Conservation (phyloP, 2,888 invertebrate genomes). For the Augiades crinisus region DNA sequence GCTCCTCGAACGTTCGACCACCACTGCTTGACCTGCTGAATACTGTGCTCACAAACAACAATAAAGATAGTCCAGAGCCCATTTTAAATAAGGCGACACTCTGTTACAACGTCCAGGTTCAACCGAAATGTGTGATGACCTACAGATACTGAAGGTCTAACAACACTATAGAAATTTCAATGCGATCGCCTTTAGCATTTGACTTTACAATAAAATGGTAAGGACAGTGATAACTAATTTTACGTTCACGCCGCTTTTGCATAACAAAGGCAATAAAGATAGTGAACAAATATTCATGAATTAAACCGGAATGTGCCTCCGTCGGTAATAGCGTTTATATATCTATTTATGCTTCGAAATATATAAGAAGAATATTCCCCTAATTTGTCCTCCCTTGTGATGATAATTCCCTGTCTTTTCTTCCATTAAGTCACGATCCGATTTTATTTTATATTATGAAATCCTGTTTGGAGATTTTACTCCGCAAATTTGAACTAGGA, state of each 20-base stretch:
- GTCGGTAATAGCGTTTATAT: no score
- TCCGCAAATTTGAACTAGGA: no score
- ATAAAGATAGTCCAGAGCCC: conserved; percentile 25
- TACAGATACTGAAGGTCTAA: conserved; percentile 54
- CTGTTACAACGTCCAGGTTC: conserved; percentile 14
- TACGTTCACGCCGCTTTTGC: background rate
- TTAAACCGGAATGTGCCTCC: no score
- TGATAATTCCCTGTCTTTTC: no score
- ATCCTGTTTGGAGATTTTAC: no score
- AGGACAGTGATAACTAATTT: background rate
- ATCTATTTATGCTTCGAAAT: no score
- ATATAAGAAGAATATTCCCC: no score
- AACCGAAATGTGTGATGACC: conserved; percentile 55
- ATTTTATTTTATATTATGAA: no score
- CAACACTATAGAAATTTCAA: conserved; percentile 19
- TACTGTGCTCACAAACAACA: conserved; percentile 32
- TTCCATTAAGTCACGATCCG: no score
- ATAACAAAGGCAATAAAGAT: background rate
- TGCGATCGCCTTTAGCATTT: conserved; percentile 13
- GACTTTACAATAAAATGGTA: background rate
- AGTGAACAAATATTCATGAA: no score
- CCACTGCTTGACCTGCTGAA: conserved; percentile 42
- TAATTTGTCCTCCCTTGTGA: no score
- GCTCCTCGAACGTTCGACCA: conserved; percentile 47
- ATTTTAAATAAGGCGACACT: conserved; percentile 1